Base-by-base conservation (phyloP, 2,797 vertebrate species). In the Micropoecilia bifurca region DNA sequence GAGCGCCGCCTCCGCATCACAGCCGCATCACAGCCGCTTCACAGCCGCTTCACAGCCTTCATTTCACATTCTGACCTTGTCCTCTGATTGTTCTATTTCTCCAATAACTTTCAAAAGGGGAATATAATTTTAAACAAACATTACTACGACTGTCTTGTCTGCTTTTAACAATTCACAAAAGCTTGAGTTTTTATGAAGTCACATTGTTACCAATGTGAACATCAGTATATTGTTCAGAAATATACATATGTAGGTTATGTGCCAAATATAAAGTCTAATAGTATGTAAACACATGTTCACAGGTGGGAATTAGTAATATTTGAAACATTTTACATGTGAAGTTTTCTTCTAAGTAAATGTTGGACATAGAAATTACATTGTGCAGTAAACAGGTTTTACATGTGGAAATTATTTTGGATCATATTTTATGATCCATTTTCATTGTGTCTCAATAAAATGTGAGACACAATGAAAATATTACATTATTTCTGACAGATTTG, bases 371-470 rank as follows among this genome's bases (percentile, higher is more conserved):
- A n/a, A 55, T 25, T 9, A 25, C 8, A 3, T n/a, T 55, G 25
- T n/a, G 22, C 4, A 55, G 53, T 28, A 28, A 59, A 59, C 25
- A 57, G 1, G 9, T n/a, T 57, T 57, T 57, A 57, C 55, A 5
- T 13, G 10, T 28, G 3, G 14, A 61, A 61, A 33, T 18, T 6
- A 61, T 18, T 61, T 33, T 18, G 28, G 28, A 2, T 30, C 0
- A 2, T 30, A 8, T 50, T 53, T 53, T 53, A 53, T 53, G 50
- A 2, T 25, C n/a, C n/a, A n/a, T n/a, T n/a, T n/a, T n/a, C n/a
- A n/a, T n/a, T n/a, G n/a, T n/a, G n/a, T n/a, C n/a, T 50, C 30
- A 30, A 59, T 59, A 59, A 59, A 59, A 59, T 59, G n/a, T 59
- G 28, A 59, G 8, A 33, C 59, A 33, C 59, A 30, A 33, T 14